A percentile compares a stretch with the other conserved stretches of the same genome.
Conservation (phyloP, 2,113 vertebrate genomes). For the Epinephelus fuscoguttatus region DNA sequence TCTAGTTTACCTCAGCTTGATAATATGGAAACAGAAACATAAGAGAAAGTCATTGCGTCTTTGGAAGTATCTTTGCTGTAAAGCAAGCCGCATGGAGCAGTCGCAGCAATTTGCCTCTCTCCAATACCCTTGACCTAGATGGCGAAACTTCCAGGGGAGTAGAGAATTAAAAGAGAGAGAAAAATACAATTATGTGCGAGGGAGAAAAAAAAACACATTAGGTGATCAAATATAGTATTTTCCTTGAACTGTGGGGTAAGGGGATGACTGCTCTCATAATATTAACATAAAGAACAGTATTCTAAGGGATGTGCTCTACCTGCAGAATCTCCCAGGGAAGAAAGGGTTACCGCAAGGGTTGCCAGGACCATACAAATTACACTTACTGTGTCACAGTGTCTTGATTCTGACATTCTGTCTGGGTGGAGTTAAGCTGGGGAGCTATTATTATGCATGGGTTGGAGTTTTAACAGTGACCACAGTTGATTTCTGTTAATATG, state of each 20-base stretch:
- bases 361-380: slow-evolving; percentile 67
- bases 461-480: slow-evolving; percentile 48
- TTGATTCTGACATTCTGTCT: slow-evolving; percentile 44
- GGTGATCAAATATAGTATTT: slow-evolving; percentile 85
- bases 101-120: slow-evolving; percentile 65
- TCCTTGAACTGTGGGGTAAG: slow-evolving; percentile 83
- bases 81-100: slow-evolving; percentile 54
- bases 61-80: slow-evolving; percentile 61
- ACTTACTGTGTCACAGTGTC: slow-evolving; percentile 58
- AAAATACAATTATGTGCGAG: slow-evolving; percentile 76
- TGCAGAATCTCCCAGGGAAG: slow-evolving; percentile 53
- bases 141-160: slow-evolving; percentile 75
- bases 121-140: slow-evolving; percentile 86
- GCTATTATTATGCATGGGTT: slow-evolving; percentile 66
- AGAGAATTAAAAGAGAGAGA: slow-evolving; percentile 79
- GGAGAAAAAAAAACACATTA: slow-evolving; percentile 36
- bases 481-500: slow-evolving; percentile 66
- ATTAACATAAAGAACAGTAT: slow-evolving; percentile 67
- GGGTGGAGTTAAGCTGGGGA: slow-evolving; percentile 49
- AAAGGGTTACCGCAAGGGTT: slow-evolving; percentile 60
- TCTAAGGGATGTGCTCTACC: slow-evolving; percentile 58
- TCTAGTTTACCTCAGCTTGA: slow-evolving; percentile 32
- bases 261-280: slow-evolving; percentile 66
- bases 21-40: slow-evolving; percentile 41
- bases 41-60: slow-evolving; percentile 72